These are phyloP conservation scores for Genyomyrus donnyi DNA, from an alignment of 2,113 vertebrate genomes.

Conservation along the genomic window DNA sequence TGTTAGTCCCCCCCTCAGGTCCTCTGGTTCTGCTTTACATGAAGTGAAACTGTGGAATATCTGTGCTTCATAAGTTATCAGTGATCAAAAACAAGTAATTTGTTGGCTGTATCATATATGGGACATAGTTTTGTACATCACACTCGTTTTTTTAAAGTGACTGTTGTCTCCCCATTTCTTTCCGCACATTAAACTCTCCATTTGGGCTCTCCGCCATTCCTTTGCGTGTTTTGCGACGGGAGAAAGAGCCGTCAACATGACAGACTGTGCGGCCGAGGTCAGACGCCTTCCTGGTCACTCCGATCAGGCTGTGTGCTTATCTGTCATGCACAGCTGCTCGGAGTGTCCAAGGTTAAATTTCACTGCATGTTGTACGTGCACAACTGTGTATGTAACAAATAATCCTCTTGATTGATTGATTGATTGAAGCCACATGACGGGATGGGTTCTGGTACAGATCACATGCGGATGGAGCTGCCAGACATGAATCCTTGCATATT, in stretches of 20 bases:
- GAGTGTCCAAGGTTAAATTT: too few relatives aligned
- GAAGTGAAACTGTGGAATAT: background rate
- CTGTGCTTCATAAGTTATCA: background rate
- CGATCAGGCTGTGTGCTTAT: background rate
- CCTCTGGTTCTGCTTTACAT: background rate
- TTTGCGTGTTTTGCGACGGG: background rate
- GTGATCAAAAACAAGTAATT: background rate
- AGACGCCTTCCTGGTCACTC: background rate
- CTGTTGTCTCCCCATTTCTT: background rate
- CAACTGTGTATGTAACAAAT: too few relatives aligned
- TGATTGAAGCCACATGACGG: background rate
- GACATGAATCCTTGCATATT: background rate
- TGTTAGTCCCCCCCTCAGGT: background rate
- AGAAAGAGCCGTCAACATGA: background rate
- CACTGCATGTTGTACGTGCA: too few relatives aligned
- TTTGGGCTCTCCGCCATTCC: background rate
- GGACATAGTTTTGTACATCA: background rate
- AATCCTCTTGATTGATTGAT: background rate
- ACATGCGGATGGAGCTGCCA: background rate
- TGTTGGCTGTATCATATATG: background rate
- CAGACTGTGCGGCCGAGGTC: too few relatives aligned
- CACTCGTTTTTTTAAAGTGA: background rate
- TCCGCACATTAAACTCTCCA: background rate
- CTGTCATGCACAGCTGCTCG: too few relatives aligned
- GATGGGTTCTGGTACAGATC: background rate